Conservation (phyloP, 2,113 vertebrate species). For the Mola mola region DNA sequence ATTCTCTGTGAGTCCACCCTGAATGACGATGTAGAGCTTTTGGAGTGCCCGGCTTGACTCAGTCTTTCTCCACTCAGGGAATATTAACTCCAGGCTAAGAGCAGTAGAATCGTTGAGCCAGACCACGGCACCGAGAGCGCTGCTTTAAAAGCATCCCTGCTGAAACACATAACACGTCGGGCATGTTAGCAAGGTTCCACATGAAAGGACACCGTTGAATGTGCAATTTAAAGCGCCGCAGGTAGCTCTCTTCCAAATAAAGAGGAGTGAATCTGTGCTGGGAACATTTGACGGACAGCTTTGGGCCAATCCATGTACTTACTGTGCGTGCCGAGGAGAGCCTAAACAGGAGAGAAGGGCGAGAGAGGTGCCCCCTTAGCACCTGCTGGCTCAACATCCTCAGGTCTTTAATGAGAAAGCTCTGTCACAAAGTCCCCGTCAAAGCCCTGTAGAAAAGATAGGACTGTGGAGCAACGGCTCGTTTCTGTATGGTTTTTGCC, state of each 20-base stretch:
- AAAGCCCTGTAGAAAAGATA: slow-evolving; percentile 7
- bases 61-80: slow-evolving; percentile 60
- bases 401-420: slow-evolving; percentile 37
- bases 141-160: slow-evolving; percentile 51
- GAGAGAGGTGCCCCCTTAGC: slow-evolving; percentile 8
- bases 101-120: slow-evolving; percentile 50
- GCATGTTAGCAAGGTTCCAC: slow-evolving; percentile 46
- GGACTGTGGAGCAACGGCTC: background rate
- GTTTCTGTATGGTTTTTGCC: slow-evolving; percentile 21
- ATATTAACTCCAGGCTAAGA: slow-evolving; percentile 73
- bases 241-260: slow-evolving; percentile 34
- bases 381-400: slow-evolving; percentile 53
- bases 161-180: slow-evolving; percentile 31
- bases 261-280: slow-evolving; percentile 27
- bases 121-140: slow-evolving; percentile 48
- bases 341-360: slow-evolving; percentile 16
- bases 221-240: slow-evolving; percentile 55
- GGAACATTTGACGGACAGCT: slow-evolving; percentile 47
- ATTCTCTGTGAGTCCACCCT: slow-evolving; percentile 72
- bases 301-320: slow-evolving; percentile 17
- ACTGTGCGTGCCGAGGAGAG: background rate
- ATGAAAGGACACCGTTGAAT: slow-evolving; percentile 50
- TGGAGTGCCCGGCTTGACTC: slow-evolving; percentile 41
- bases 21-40: slow-evolving; percentile 32
- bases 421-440: slow-evolving; percentile 19